Conservation (phyloP, 1,140 invertebrate genomes). For the Aphaenogaster ashmeadi region DNA sequence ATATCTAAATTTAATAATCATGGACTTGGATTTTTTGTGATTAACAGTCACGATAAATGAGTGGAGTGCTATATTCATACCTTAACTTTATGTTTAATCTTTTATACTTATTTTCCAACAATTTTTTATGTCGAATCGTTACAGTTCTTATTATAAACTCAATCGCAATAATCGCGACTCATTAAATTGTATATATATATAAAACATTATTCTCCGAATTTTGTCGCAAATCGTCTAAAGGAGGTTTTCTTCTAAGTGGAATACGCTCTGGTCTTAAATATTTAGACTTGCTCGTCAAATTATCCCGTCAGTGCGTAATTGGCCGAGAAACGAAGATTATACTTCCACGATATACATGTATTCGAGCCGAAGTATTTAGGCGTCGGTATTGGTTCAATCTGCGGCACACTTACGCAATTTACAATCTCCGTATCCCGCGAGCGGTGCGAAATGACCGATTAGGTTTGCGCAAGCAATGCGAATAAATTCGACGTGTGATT, state of each 20-base stretch:
- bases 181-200: background rate
- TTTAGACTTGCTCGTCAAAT: background rate
- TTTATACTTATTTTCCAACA: background rate
- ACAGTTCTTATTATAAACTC: background rate
- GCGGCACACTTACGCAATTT: slow-evolving; percentile 31
- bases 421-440: slow-evolving; percentile 37
- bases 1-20: no score
- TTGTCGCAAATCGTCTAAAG: background rate
- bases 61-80: background rate
- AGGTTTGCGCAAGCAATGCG: slow-evolving; percentile 45
- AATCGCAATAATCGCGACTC: background rate
- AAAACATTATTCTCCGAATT: background rate
- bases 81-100: background rate
- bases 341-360: background rate
- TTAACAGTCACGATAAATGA: no score
- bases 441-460: slow-evolving; percentile 36
- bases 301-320: background rate
- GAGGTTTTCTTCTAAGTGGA: background rate
- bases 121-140: background rate
- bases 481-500: slow-evolving; percentile 69
- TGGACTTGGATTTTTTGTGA: no score
- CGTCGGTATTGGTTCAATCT: slow-evolving; percentile 4
- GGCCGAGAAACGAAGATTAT: background rate
- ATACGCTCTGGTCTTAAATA: background rate
- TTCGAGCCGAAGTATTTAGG: background rate